Evolutionary conservation across 2,888 invertebrate genomes (phyloP).

Genomic region (Dusona sp.): DNA sequence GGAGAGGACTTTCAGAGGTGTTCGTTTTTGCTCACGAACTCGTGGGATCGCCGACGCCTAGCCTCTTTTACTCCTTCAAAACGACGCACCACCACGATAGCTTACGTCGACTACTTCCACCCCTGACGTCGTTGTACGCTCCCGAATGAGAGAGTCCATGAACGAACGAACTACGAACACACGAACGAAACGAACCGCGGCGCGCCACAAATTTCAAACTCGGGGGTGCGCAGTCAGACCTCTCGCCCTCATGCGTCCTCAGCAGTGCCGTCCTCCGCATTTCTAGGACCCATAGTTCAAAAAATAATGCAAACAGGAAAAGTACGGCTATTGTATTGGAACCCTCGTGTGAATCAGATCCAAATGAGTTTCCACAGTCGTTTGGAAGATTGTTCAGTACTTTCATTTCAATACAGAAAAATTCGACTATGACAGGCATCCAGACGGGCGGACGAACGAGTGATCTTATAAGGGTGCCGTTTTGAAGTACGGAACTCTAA

Average conservation of each 20-base stretch:
- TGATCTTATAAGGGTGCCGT: not conserved
- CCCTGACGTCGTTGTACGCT: constrained; percentile 76
- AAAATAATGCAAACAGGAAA: not conserved
- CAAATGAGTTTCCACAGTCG: not conserved
- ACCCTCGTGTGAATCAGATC: not conserved
- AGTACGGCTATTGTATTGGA: not conserved
- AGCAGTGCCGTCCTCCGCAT: constrained; percentile 55
- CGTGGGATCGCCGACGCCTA: constrained; percentile 70
- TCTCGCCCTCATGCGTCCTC: constrained; percentile 68
- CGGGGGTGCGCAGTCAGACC: constrained; percentile 73
- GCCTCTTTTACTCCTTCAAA: constrained; percentile 55
- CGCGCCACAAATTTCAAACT: constrained; percentile 82
- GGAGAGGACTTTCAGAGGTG: constrained; percentile 47
- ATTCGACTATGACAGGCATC: too few species aligned
- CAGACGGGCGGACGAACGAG: too few species aligned
- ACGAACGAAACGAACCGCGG: constrained; percentile 69
- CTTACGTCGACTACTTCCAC: constrained; percentile 78
- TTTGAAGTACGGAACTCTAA: not conserved
- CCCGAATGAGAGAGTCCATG: constrained; percentile 68
- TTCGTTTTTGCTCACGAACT: constrained; percentile 60
- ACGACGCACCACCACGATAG: constrained; percentile 67
- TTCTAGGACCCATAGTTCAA: constrained; percentile 41
- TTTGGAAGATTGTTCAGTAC: not conserved
- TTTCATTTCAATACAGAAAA: too few species aligned
- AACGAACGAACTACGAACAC: constrained; percentile 68